These are phyloP conservation scores for Sebastes taczanowskii DNA, from an alignment of 2,797 vertebrate genomes.

Conservation along the genomic window DNA sequence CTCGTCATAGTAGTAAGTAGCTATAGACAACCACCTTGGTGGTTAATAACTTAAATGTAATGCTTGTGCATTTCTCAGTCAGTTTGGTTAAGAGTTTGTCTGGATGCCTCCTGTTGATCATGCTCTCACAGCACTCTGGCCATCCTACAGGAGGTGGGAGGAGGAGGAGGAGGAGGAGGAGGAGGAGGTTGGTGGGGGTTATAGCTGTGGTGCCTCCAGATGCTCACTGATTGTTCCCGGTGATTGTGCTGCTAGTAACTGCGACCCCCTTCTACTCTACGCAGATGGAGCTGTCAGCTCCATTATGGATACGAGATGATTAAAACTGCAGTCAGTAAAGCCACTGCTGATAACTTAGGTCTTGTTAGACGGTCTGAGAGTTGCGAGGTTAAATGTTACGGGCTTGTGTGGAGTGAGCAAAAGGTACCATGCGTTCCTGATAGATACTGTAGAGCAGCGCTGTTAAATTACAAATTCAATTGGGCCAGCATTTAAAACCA, in stretches of 20 bases:
- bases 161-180: not conserved
- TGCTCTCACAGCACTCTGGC: conserved; percentile 23
- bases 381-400: conserved; percentile 53
- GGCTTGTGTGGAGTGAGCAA: not conserved
- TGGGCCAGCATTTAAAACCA: no score
- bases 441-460: not conserved
- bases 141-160: conserved; percentile 20
- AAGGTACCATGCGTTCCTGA: not conserved
- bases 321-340: conserved; percentile 65
- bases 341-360: conserved; percentile 54
- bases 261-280: conserved; percentile 47
- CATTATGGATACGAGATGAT: conserved; percentile 70
- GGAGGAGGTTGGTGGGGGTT: not conserved
- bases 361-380: conserved; percentile 50
- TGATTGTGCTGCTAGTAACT: conserved; percentile 63
- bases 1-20: not conserved
- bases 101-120: conserved; percentile 28
- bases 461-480: not conserved
- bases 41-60: conserved; percentile 1
- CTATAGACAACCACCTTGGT: not conserved
- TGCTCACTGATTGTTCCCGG: conserved; percentile 71
- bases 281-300: conserved; percentile 81
- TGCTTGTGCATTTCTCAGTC: not conserved
- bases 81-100: not conserved
- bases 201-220: conserved; percentile 54